phyloP scores from a whole-genome alignment of 2,888 invertebrate genomes.

The Oscheius sp. region DNA sequence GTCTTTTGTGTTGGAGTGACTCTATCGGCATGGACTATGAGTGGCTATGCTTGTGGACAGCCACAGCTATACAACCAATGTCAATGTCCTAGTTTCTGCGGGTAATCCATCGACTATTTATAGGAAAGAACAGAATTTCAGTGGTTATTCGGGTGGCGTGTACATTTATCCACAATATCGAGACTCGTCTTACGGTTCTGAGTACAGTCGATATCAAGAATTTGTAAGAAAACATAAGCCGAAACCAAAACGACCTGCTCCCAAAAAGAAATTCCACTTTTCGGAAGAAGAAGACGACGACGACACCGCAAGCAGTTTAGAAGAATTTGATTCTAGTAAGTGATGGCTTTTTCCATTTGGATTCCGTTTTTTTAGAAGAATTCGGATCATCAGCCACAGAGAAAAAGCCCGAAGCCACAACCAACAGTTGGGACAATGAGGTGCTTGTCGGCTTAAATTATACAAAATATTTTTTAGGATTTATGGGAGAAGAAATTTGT shows the following conservation, averaged over 20 bases:
- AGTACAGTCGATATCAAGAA: slow-evolving; percentile 7
- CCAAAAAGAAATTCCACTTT: slow-evolving; percentile 34
- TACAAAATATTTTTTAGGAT: slow-evolving; percentile 40
- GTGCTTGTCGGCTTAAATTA: neutral
- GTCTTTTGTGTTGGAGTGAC: neutral
- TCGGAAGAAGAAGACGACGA: neutral
- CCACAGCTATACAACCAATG: slow-evolving; percentile 55
- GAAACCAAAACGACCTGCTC: neutral
- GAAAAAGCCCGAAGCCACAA: slow-evolving; percentile 3
- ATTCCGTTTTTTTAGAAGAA: slow-evolving; percentile 12
- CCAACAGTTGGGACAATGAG: slow-evolving; percentile 37
- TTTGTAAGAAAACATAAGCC: slow-evolving; percentile 31
- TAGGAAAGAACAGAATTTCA: neutral
- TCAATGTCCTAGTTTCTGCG: slow-evolving; percentile 53
- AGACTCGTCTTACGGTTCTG: neutral
- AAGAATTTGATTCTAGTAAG: slow-evolving; percentile 34
- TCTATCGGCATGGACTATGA: slow-evolving; percentile 37
- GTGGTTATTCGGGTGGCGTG: neutral
- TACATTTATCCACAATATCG: neutral
- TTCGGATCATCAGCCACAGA: slow-evolving; percentile 10
- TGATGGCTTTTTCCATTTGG: no score
- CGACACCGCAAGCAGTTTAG: neutral
- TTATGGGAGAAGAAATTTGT: slow-evolving; percentile 58
- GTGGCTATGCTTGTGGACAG: slow-evolving; percentile 54
- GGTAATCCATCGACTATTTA: slow-evolving; percentile 27